Conservation (phyloP, 2,113 vertebrate species). For the cattle (Bos taurus) region DNA sequence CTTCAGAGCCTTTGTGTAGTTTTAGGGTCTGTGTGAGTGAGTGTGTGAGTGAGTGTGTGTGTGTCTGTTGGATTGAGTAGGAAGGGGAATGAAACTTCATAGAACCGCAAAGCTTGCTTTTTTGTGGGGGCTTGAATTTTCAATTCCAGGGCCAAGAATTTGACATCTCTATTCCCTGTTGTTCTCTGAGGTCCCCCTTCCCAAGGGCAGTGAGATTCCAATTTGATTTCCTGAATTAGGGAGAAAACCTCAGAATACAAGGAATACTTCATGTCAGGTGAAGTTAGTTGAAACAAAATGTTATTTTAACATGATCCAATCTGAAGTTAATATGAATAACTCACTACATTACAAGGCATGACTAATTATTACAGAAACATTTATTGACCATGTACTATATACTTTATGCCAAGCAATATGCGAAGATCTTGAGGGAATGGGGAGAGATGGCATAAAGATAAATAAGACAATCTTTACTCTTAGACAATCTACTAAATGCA, state of each 20-base stretch:
- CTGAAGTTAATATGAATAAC: slow-evolving; percentile 1
- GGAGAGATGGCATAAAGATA: slow-evolving; percentile 8
- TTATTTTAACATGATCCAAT: not conserved
- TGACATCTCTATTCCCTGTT: not conserved
- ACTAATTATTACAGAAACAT: slow-evolving; percentile 17
- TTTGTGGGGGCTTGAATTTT: not conserved
- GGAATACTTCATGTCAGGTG: not conserved
- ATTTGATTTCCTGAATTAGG: not conserved
- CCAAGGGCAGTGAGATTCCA: not conserved
- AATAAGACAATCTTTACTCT: slow-evolving; percentile 54
- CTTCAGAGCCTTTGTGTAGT: not conserved
- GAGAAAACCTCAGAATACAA: not conserved
- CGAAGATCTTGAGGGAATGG: not conserved
- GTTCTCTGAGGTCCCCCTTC: not conserved
- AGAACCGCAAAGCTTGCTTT: not conserved
- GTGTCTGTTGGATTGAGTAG: not conserved
- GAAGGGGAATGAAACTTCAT: not conserved
- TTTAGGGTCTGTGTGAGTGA: not conserved
- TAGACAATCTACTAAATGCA: slow-evolving; percentile 25
- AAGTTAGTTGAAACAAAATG: not conserved
- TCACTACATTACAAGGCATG: not conserved
- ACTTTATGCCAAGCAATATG: not conserved
- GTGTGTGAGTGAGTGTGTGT: not conserved
- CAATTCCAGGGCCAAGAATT: not conserved
- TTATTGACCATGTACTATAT: slow-evolving; percentile 25